Evolutionary conservation across 2,888 invertebrate genomes (phyloP).

Genomic region (Xanthorhoe designata): DNA sequence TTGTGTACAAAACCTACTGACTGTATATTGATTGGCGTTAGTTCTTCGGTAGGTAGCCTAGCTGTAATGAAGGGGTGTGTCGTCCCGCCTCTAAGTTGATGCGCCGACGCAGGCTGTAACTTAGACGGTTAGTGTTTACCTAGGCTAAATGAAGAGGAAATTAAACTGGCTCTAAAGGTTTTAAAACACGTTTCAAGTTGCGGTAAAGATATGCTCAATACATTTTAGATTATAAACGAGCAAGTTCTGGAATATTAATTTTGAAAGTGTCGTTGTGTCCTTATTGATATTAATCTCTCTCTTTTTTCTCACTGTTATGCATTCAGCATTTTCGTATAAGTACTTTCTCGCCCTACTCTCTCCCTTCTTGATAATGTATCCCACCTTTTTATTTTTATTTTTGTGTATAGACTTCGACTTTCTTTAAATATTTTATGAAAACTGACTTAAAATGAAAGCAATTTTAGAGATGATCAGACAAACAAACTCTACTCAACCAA

Average conservation of each 20-base stretch:
- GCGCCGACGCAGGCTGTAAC: slow-evolving; percentile 52
- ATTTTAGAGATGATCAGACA: too few relatives aligned
- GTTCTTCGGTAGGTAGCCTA: slow-evolving; percentile 39
- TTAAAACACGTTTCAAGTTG: slow-evolving; percentile 2
- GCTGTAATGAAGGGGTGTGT: slow-evolving; percentile 80
- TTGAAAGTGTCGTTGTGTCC: not conserved
- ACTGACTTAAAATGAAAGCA: too few relatives aligned
- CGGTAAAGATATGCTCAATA: not conserved
- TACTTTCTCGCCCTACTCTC: too few relatives aligned
- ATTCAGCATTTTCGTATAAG: too few relatives aligned
- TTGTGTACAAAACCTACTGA: not conserved
- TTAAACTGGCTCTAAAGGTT: slow-evolving; percentile 17
- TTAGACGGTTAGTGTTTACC: slow-evolving; percentile 30
- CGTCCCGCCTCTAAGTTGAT: slow-evolving; percentile 72
- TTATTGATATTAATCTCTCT: too few relatives aligned
- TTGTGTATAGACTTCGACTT: too few relatives aligned
- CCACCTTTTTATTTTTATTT: not conserved
- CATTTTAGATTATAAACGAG: not conserved
- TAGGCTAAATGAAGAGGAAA: slow-evolving; percentile 18
- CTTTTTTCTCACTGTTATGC: too few relatives aligned
- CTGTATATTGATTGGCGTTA: not conserved
- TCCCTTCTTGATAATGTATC: too few relatives aligned
- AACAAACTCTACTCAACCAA: too few relatives aligned
- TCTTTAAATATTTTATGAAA: too few relatives aligned
- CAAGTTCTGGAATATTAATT: not conserved